Conservation (phyloP, 2,888 invertebrate genomes). For the Sicus ferrugineus region DNA sequence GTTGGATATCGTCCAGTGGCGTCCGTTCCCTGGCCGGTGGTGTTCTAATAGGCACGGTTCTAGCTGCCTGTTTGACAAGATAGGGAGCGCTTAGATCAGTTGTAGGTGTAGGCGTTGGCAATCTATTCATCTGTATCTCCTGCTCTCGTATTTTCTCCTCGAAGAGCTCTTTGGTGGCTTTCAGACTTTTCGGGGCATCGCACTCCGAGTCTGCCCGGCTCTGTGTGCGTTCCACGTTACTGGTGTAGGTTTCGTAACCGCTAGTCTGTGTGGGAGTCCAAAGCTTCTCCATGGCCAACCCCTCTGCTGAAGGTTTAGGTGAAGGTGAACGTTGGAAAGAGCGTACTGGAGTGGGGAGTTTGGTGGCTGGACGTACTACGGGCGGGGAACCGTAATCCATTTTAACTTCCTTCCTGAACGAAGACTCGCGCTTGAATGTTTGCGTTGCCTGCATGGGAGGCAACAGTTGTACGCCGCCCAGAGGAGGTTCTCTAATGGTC, state of each 20-base stretch:
- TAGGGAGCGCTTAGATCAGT: constrained; percentile 66
- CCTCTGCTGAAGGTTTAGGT: constrained; percentile 72
- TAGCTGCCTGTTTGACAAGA: constrained; percentile 63
- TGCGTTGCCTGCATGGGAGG: constrained; percentile 38
- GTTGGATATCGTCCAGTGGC: constrained; percentile 66
- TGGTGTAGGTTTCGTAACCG: constrained; percentile 50
- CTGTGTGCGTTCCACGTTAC: constrained; percentile 48
- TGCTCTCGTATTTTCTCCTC: constrained; percentile 48
- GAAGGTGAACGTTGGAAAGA: constrained; percentile 63
- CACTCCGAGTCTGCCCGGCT: constrained; percentile 35
- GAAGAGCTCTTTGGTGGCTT: constrained; percentile 53
- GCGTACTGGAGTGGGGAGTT: constrained; percentile 53
- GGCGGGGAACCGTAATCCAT: constrained; percentile 61
- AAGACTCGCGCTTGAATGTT: constrained; percentile 53
- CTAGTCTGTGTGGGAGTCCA: constrained; percentile 67
- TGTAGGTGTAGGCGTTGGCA: constrained; percentile 50
- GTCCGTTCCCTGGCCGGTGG: constrained; percentile 52
- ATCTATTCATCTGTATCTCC: constrained; percentile 41
- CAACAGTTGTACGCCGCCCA: constrained; percentile 68
- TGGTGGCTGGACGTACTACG: constrained; percentile 61
- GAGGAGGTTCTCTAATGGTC: constrained; percentile 67
- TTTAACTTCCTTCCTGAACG: constrained; percentile 54
- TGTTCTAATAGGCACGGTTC: constrained; percentile 52
- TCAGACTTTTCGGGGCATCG: constrained; percentile 48
- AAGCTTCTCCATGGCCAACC: constrained; percentile 73